phyloP scores from a whole-genome alignment of 2,797 vertebrate genomes.

The Coilia nasus region DNA sequence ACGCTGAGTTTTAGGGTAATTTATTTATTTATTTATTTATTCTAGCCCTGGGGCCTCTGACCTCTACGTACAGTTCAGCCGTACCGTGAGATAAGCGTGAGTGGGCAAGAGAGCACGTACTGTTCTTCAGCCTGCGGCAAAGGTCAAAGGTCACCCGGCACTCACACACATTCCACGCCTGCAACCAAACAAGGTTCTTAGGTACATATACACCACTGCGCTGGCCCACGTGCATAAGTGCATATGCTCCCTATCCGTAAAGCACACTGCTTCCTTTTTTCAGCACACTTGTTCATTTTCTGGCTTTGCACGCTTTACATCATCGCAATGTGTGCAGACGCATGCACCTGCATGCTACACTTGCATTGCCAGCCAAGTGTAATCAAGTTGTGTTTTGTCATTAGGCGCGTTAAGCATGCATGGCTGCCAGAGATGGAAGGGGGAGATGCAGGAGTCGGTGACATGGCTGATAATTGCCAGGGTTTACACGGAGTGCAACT shows the following conservation, averaged over 20 bases:
- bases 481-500: slow-evolving; percentile 7
- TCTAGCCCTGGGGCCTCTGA: neutral
- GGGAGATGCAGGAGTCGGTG: slow-evolving; percentile 13
- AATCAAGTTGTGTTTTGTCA: slow-evolving; percentile 3
- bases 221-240: too few species aligned
- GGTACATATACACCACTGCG: too few species aligned
- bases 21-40: too few species aligned
- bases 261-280: too few species aligned
- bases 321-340: neutral
- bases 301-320: neutral
- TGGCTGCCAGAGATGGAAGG: neutral
- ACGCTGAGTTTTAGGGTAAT: neutral
- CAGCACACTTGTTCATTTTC: neutral
- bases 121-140: slow-evolving; percentile 33
- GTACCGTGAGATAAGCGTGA: slow-evolving; percentile 34
- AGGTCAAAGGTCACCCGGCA: slow-evolving; percentile 35
- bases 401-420: neutral
- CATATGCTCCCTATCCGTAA: too few species aligned
- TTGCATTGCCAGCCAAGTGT: neutral
- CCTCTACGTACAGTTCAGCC: slow-evolving; percentile 29
- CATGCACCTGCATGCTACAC: neutral
- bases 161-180: too few species aligned
- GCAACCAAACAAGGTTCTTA: too few species aligned
- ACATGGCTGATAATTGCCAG: neutral
- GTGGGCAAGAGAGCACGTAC: slow-evolving; percentile 34